These are phyloP conservation scores for Nymphalis polychloros DNA, from an alignment of 2,888 invertebrate genomes.

Conservation along the genomic window DNA sequence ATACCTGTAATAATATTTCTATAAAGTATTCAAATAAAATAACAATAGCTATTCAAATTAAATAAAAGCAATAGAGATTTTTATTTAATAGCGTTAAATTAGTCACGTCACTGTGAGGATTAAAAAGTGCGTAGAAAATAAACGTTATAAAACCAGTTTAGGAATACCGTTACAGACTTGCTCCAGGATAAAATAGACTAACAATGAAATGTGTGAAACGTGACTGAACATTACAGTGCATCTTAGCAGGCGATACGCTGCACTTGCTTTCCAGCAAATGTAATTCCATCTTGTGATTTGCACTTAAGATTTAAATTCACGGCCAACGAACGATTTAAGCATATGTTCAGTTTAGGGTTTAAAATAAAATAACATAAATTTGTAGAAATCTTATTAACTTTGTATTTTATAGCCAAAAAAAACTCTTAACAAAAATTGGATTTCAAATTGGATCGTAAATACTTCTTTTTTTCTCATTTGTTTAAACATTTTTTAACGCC, in stretches of 20 bases:
- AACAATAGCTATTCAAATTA: too few relatives aligned
- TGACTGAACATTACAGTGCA: conserved; percentile 27
- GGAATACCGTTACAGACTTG: conserved; percentile 32
- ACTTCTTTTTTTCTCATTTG: conserved; percentile 43
- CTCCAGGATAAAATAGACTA: conserved; percentile 33
- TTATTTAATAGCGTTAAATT: neutral
- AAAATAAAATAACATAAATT: neutral
- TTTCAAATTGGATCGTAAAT: conserved; percentile 51
- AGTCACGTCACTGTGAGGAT: conserved; percentile 1
- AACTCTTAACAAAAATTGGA: conserved; percentile 41
- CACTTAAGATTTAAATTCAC: conserved; percentile 33
- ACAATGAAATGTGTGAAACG: conserved; percentile 37
- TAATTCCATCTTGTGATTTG: conserved; percentile 29
- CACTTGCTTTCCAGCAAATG: conserved; percentile 30
- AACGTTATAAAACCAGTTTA: conserved; percentile 26
- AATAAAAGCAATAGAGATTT: neutral
- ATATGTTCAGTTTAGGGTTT: conserved; percentile 10
- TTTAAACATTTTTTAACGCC: conserved; percentile 46
- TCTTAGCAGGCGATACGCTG: conserved; percentile 17
- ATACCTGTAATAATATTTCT: too few relatives aligned
- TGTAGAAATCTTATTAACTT: conserved; percentile 27
- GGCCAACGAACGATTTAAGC: conserved; percentile 22
- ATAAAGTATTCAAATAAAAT: too few relatives aligned
- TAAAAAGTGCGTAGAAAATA: conserved; percentile 22
- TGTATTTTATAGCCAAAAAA: conserved; percentile 37